These are phyloP conservation scores for Drosophila sp. DNA, from an alignment of 1,140 invertebrate species.

Conservation along the genomic window DNA sequence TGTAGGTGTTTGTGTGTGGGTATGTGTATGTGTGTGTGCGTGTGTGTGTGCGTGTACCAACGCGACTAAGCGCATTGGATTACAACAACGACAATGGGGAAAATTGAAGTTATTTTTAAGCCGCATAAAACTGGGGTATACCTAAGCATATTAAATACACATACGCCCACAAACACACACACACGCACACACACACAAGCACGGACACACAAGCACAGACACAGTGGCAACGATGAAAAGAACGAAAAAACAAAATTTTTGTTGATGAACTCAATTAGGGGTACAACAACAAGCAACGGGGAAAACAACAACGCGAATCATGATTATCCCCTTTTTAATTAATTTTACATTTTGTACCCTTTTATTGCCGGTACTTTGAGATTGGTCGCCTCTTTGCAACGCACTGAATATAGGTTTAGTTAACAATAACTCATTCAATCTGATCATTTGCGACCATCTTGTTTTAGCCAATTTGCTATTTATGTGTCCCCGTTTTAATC, in stretches of 20 bases:
- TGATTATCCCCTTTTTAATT: slow-evolving; percentile 59
- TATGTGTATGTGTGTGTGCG: slow-evolving; percentile 7
- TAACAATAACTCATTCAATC: too few species aligned
- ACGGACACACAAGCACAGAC: background rate
- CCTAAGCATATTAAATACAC: slow-evolving; percentile 58
- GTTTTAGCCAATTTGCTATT: too few species aligned
- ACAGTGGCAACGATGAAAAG: background rate
- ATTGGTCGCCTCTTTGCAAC: too few species aligned
- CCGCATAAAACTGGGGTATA: slow-evolving; percentile 21
- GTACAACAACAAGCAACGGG: slow-evolving; percentile 36
- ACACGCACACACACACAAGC: background rate
- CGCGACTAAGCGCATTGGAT: slow-evolving; percentile 67
- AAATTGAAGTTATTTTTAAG: slow-evolving; percentile 66
- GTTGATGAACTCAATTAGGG: slow-evolving; percentile 75
- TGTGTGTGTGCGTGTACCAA: slow-evolving; percentile 25
- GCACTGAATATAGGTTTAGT: too few species aligned
- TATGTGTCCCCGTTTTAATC: too few species aligned
- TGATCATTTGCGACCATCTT: too few species aligned
- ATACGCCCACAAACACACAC: slow-evolving; percentile 20
- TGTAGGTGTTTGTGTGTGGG: background rate
- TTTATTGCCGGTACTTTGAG: background rate
- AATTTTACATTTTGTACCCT: slow-evolving; percentile 51
- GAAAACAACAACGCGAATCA: slow-evolving; percentile 22
- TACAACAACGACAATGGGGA: slow-evolving; percentile 52
- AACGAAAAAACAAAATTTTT: slow-evolving; percentile 42